Percentiles rank a stretch among this genome's conserved stretches.
Evolutionary conservation across 2,797 vertebrate species (phyloP).

Genomic region (Danio choprae): DNA sequence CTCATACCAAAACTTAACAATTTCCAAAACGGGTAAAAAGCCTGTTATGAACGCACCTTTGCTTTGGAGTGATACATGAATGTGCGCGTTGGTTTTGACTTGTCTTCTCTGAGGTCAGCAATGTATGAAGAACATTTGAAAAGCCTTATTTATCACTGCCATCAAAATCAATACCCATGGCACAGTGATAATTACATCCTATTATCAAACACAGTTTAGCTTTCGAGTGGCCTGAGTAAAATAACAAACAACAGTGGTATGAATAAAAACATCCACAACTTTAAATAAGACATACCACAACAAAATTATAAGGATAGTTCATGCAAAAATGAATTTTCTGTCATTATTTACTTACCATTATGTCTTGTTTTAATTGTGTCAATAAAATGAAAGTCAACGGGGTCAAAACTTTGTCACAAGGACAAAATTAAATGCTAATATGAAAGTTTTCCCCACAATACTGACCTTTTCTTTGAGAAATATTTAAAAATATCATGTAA

Average conservation of each 20-base stretch:
- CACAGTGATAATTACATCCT: slow-evolving; percentile 14
- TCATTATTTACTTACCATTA: not conserved
- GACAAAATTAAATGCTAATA: too few relatives aligned
- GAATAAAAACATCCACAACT: slow-evolving; percentile 19
- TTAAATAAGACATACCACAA: slow-evolving; percentile 2
- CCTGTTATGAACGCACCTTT: not conserved
- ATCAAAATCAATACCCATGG: not conserved
- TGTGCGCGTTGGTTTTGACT: slow-evolving; percentile 7
- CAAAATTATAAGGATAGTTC: not conserved
- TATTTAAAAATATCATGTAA: too few relatives aligned
- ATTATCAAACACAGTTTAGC: slow-evolving; percentile 13
- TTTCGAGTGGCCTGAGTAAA: slow-evolving; percentile 25
- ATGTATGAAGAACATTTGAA: not conserved
- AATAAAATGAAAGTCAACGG: not conserved
- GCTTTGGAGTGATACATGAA: slow-evolving; percentile 5
- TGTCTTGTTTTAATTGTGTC: not conserved
- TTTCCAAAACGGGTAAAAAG: slow-evolving; percentile 36
- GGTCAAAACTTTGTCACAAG: not conserved
- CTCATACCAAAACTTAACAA: slow-evolving; percentile 48
- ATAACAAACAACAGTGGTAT: not conserved
- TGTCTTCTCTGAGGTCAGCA: not conserved
- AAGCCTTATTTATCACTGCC: not conserved
- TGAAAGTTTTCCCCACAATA: too few relatives aligned
- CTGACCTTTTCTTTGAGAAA: too few relatives aligned
- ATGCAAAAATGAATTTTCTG: not conserved